phyloP scores from a whole-genome alignment of 92 coral and sea anemone genomes.

The Palythoa grandiflora region DNA sequence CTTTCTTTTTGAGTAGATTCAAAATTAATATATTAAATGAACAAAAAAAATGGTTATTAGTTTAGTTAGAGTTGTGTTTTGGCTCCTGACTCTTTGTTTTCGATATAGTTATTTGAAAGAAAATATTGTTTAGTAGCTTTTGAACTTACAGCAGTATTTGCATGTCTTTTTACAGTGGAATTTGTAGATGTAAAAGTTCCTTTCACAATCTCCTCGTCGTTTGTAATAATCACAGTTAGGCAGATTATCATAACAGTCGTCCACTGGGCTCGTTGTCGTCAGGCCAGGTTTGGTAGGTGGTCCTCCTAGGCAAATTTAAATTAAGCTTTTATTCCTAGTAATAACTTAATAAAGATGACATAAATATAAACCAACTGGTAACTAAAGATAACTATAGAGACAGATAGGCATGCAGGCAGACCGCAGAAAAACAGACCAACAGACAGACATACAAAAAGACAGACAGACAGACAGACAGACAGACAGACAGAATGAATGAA shows the following conservation, averaged over 20 bases:
- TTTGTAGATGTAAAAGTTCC: neutral
- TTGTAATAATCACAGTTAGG: neutral
- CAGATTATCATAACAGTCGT: neutral
- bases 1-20: too few species aligned
- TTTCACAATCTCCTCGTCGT: neutral
- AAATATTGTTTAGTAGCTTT: neutral
- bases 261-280: neutral
- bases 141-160: constrained; percentile 1
- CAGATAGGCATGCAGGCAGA: too few species aligned
- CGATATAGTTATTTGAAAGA: too few species aligned
- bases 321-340: neutral
- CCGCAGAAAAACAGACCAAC: too few species aligned
- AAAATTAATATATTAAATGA: too few species aligned
- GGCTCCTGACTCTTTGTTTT: neutral
- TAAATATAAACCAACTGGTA: neutral
- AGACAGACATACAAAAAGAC: too few species aligned
- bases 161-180: constrained; percentile 16
- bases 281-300: neutral
- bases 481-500: too few species aligned
- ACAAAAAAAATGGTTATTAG: neutral
- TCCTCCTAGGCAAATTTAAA: neutral
- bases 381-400: neutral
- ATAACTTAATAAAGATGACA: neutral
- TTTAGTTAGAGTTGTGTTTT: neutral
- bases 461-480: too few species aligned